phyloP scores from a whole-genome alignment of 2,888 invertebrate species.

The Cepaea hortensis region DNA sequence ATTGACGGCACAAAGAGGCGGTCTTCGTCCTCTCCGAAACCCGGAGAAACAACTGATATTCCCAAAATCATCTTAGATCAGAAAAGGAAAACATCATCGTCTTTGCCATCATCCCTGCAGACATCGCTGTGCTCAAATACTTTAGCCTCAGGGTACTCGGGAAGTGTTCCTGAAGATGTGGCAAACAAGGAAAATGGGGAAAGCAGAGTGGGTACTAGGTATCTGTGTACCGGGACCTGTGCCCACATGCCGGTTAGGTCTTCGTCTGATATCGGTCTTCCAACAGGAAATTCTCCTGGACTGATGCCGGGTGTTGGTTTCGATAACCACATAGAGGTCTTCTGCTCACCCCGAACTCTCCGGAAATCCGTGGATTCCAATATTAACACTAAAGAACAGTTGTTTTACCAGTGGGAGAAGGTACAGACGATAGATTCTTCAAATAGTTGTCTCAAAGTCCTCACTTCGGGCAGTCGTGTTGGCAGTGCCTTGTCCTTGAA shows the following conservation, averaged over 20 bases:
- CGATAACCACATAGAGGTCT: slow-evolving; percentile 59
- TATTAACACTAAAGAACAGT: slow-evolving; percentile 43
- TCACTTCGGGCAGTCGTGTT: slow-evolving; percentile 57
- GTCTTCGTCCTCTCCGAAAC: slow-evolving; percentile 46
- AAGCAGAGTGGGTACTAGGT: neutral
- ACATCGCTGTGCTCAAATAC: neutral
- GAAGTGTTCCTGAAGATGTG: neutral
- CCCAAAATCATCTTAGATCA: slow-evolving; percentile 54
- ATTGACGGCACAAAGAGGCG: slow-evolving; percentile 26
- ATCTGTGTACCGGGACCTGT: too few species aligned
- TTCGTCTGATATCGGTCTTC: slow-evolving; percentile 55
- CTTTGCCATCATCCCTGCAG: slow-evolving; percentile 11
- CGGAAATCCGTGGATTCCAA: slow-evolving; percentile 60
- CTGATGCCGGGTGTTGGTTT: slow-evolving; percentile 22
- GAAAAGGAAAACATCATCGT: slow-evolving; percentile 19
- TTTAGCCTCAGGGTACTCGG: neutral
- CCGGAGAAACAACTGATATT: slow-evolving; percentile 46
- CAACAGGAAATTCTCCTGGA: slow-evolving; percentile 55
- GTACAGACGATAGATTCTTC: slow-evolving; percentile 45
- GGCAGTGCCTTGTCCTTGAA: slow-evolving; percentile 67
- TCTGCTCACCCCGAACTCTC: slow-evolving; percentile 67
- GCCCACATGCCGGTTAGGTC: slow-evolving; percentile 32
- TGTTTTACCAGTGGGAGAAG: slow-evolving; percentile 51
- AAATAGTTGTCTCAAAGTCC: slow-evolving; percentile 52
- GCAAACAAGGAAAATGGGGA: neutral